phyloP scores from a whole-genome alignment of 2,888 invertebrate species.

The Caenorhabditis sp. region DNA sequence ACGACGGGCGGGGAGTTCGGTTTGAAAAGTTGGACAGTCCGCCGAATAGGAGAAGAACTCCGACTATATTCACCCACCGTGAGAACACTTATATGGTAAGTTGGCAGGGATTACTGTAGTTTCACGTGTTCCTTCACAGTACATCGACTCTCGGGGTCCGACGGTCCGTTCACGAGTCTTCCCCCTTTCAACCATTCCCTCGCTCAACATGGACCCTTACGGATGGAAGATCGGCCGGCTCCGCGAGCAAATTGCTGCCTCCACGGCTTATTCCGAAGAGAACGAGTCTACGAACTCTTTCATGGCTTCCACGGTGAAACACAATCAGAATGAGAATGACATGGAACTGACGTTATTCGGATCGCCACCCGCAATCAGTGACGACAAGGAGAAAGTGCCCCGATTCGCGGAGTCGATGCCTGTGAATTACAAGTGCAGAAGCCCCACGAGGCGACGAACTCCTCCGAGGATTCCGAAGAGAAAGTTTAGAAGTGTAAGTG shows the following conservation, averaged over 20 bases:
- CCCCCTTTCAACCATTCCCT: constrained; percentile 21
- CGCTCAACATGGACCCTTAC: constrained; percentile 45
- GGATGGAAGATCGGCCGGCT: constrained; percentile 59
- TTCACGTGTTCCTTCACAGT: constrained; percentile 59
- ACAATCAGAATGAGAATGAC: constrained; percentile 29
- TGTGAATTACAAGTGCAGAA: constrained; percentile 24
- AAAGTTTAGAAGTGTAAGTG: constrained; percentile 32
- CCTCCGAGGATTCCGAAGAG: not conserved
- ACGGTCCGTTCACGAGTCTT: constrained; percentile 64
- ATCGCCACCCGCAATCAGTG: constrained; percentile 61
- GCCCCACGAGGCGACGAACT: not conserved
- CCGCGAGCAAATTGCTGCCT: constrained; percentile 24
- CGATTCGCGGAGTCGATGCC: constrained; percentile 52
- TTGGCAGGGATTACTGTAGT: too few relatives aligned
- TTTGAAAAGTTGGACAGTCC: constrained; percentile 24
- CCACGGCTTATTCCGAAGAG: constrained; percentile 41
- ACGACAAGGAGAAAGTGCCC: constrained; percentile 8
- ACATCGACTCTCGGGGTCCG: constrained; percentile 77
- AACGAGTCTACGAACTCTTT: constrained; percentile 30
- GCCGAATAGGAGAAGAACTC: constrained; percentile 43
- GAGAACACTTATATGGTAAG: constrained; percentile 56
- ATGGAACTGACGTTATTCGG: constrained; percentile 70
- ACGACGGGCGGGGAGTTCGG: not conserved
- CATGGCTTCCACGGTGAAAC: constrained; percentile 45
- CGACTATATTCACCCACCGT: constrained; percentile 45